A percentile compares a stretch with the other conserved stretches of the same genome.
phyloP scores from a whole-genome alignment of 2,888 invertebrate genomes.

The Microplitis deprimator region DNA sequence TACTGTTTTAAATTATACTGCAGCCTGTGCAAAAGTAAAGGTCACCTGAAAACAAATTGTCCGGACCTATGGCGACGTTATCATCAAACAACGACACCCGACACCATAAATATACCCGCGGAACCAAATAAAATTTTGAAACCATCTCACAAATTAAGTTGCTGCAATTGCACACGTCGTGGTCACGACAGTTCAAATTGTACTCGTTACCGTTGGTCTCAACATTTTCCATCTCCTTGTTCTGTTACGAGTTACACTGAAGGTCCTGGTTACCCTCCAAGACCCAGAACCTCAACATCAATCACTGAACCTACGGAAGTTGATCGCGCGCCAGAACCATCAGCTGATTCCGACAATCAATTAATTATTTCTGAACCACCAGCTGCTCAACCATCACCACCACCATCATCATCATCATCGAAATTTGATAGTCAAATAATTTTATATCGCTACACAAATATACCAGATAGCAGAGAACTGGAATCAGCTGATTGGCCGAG shows the following conservation, averaged over 20 bases:
- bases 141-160: conserved; percentile 64
- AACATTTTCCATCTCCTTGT: conserved; percentile 62
- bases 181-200: conserved; percentile 69
- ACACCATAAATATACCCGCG: conserved; percentile 58
- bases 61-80: conserved; percentile 85
- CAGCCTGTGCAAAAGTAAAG: conserved; percentile 76
- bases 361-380: too few relatives aligned
- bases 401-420: not conserved
- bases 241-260: conserved; percentile 58
- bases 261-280: conserved; percentile 45
- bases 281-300: not conserved
- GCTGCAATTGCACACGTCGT: conserved; percentile 70
- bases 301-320: not conserved
- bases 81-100: conserved; percentile 75
- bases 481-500: not conserved
- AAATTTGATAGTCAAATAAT: not conserved
- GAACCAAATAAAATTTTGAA: conserved; percentile 61
- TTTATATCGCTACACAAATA: not conserved
- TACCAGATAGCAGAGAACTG: not conserved
- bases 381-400: too few relatives aligned
- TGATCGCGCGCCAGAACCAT: not conserved
- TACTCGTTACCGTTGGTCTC: conserved; percentile 61
- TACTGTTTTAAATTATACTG: conserved; percentile 73
- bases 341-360: too few relatives aligned
- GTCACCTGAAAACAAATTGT: conserved; percentile 77